A percentile compares a stretch with the other conserved stretches of the same genome.
These are phyloP conservation scores for Mylabris phalerata DNA, from an alignment of 1,140 invertebrate genomes.

Conservation along the genomic window DNA sequence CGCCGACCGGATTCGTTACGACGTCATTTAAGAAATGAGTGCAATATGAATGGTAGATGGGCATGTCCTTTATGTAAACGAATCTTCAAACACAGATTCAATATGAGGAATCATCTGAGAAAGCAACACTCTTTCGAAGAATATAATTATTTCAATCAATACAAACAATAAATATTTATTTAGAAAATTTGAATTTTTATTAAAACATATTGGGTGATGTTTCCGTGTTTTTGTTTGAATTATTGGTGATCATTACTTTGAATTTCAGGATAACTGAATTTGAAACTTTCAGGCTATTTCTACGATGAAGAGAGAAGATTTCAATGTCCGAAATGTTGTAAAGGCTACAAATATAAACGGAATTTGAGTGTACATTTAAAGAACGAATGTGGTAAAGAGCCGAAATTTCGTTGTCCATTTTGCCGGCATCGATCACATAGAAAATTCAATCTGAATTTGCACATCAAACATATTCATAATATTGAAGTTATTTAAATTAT, in stretches of 20 bases:
- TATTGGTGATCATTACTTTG: background rate
- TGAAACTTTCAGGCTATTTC: background rate
- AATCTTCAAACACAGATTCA: conserved; percentile 8
- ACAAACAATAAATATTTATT: background rate
- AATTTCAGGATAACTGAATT: background rate
- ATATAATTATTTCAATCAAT: background rate
- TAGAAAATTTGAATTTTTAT: too few species aligned
- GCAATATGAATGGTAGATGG: conserved; percentile 10
- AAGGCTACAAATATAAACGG: conserved; percentile 54
- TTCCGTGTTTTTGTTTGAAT: too few species aligned
- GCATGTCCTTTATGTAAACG: conserved; percentile 5
- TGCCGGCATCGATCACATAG: conserved; percentile 19
- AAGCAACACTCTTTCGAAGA: background rate
- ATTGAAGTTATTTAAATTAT: conserved; percentile 1
- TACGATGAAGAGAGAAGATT: conserved; percentile 1
- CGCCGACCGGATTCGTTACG: conserved; percentile 10
- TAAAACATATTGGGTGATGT: too few species aligned
- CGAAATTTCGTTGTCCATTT: conserved; percentile 40
- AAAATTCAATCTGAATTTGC: conserved; percentile 21
- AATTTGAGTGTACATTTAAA: conserved; percentile 51
- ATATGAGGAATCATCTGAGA: conserved; percentile 7
- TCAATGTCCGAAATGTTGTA: conserved; percentile 53
- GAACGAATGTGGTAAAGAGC: conserved; percentile 55
- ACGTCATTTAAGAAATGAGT: conserved; percentile 18
- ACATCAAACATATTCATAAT: conserved; percentile 19